Evolutionary conservation across 2,113 vertebrate species (phyloP), one percentile per base, ranked within the genome.

Genomic region (Taxidea taxus): DNA sequence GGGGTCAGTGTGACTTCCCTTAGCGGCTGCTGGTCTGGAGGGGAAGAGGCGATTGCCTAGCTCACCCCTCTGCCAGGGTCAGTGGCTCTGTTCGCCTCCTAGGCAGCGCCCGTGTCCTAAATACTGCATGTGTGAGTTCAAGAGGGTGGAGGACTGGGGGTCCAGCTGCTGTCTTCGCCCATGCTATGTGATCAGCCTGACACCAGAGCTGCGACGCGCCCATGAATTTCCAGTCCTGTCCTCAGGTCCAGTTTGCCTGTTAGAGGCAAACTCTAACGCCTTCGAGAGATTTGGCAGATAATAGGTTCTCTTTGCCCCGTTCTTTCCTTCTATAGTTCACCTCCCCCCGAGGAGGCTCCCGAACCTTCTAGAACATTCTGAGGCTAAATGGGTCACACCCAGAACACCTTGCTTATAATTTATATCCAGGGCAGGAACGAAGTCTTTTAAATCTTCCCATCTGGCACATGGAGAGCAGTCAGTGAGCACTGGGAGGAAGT

Each of bases 311-410:
- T 77, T 77, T 47, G 74, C 74, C 42, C 42, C 15, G 4, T 77
- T 77, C 42, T 77, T 34, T 18, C 84, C n/a, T 18, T 64, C 60
- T 70, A 5, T 42, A 60, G 44, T 72, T 87, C 47, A 47, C n/a
- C n/a, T 87, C 23, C 10, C n/a, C 42, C 3, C 1, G 4, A n/a
- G 47, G 72, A 37, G 87, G 2, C 49, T 89, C 39, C 20, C 29
- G 70, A 66, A 39, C 56, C 54, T 96, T 83, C 90, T 90, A 94
- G 95, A 87, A 90, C 54, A 18, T 87, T 95, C 44, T 37, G 91
- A 74, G 85, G 39, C 51, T 29, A 81, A 47, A 44, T 16, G 72
- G 20, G 58, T 31, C 75, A 75, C 1, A 6, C 25, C 64, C 78
- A 74, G 47, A 87, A 10, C 72, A 70, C 56, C 49, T 83, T 77